Base-by-base conservation (phyloP, 2,888 invertebrate genomes). In the Catocala sponsa region DNA sequence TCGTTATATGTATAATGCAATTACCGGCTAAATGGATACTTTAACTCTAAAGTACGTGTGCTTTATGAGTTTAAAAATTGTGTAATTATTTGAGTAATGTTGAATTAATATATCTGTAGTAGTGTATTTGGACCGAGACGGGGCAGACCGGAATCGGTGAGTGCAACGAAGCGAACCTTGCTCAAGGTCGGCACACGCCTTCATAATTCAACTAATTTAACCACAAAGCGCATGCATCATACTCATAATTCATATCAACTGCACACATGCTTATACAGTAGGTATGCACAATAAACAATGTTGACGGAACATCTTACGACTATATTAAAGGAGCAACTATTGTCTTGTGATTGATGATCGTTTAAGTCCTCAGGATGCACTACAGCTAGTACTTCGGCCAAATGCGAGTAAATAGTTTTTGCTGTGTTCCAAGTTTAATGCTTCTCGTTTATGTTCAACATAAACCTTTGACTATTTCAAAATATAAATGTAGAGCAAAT, bases 101-200 rank as follows among this genome's bases (percentile, higher is more conserved):
- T 74, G 71, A 80, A 83, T 87, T 81, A 87, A 82, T 84, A 88
- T 82, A 85, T 87, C 74, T 86, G 74, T 75, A 79, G 78, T 84
- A 25, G 76, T 84, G 78, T 85, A 85, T 89, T 81, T 85, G 81
- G 86, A 87, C 83, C 86, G 86, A 87, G 85, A 87, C 87, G 82
- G 84, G 84, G 81, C 84, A 80, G 86, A 84, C 85, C 90, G 91
- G 91, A 92, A 92, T 87, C 73, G 74, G 65, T 76, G 81, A 59
- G 84, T 85, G 89, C 90, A 91, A 78, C 88, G 79, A 73, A 87
- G 85, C 90, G 87, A 75, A 74, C 74, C 70, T 66, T 68, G 70
- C 78, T 83, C 91, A 92, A 93, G 93, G 92, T 90, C 91, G 85
- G 80, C 76, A 81, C 81, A 84, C 83, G 77, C 83, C 84, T 85